Conservation (phyloP, 2,113 vertebrate genomes). For the Salvelinus sp. region DNA sequence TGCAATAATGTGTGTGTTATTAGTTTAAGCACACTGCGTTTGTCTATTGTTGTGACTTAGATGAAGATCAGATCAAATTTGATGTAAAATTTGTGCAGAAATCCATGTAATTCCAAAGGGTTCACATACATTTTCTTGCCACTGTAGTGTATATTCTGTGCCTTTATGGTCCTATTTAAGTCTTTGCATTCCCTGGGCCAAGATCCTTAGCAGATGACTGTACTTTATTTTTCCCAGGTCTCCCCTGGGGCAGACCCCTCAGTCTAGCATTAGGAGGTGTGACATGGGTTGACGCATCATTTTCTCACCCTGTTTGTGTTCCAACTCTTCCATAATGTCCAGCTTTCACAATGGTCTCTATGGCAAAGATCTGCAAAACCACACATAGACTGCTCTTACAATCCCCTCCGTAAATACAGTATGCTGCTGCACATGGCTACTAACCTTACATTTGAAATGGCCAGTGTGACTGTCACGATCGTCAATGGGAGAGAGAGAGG, state of each 20-base stretch:
- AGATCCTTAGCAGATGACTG: neutral
- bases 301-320: conserved; percentile 40
- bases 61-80: too few species aligned
- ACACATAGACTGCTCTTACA: conserved; percentile 22
- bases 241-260: conserved; percentile 43
- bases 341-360: conserved; percentile 41
- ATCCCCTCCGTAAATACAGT: neutral
- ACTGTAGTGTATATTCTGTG: neutral
- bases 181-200: neutral
- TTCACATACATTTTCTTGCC: too few species aligned
- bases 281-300: conserved; percentile 16
- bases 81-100: too few species aligned
- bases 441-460: conserved; percentile 1
- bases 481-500: too few species aligned
- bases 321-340: conserved; percentile 52
- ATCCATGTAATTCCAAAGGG: too few species aligned
- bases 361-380: conserved; percentile 43
- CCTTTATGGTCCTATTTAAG: neutral
- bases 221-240: conserved; percentile 17
- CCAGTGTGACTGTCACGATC: too few species aligned
- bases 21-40: too few species aligned
- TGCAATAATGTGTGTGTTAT: too few species aligned
- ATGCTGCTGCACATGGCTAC: neutral
- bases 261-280: conserved; percentile 36
- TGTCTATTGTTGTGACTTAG: too few species aligned